phyloP scores from a whole-genome alignment of 2,888 invertebrate genomes.

The Augochlorella aurata region DNA sequence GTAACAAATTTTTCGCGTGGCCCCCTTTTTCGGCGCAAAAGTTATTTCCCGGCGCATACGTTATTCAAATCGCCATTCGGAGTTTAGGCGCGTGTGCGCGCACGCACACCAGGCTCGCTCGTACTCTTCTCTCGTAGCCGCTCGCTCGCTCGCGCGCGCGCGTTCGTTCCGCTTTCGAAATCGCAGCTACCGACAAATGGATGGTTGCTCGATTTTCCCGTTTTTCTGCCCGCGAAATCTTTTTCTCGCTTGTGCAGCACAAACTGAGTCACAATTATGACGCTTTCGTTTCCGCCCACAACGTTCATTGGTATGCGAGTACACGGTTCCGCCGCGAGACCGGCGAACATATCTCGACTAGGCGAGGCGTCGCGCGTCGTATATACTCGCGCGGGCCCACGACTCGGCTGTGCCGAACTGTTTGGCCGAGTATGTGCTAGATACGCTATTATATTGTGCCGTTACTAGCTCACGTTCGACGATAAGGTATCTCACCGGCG shows the following conservation, averaged over 20 bases:
- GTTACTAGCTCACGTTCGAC: constrained; percentile 46
- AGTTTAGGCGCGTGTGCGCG: neutral
- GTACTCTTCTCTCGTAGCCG: too few species aligned
- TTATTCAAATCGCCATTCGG: constrained; percentile 49
- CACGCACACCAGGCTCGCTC: too few species aligned
- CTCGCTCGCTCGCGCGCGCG: neutral
- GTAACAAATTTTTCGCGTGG: constrained; percentile 16
- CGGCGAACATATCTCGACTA: constrained; percentile 55
- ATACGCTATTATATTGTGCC: constrained; percentile 54
- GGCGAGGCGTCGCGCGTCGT: constrained; percentile 57
- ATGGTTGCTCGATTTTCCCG: constrained; percentile 53
- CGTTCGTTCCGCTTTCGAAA: constrained; percentile 43
- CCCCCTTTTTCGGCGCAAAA: constrained; percentile 8
- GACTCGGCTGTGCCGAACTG: constrained; percentile 57
- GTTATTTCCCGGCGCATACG: constrained; percentile 22
- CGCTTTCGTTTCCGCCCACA: constrained; percentile 43
- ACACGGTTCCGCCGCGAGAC: constrained; percentile 66
- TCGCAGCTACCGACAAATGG: constrained; percentile 57
- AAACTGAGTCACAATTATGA: constrained; percentile 53
- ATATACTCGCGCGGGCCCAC: constrained; percentile 49
- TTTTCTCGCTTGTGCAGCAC: constrained; percentile 51
- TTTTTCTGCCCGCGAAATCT: constrained; percentile 56
- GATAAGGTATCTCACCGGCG: constrained; percentile 52
- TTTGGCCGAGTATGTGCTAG: constrained; percentile 60
- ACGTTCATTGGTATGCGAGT: constrained; percentile 71